Evolutionary conservation across 2,888 invertebrate species (phyloP).

Genomic region (Rhimphoctona megacephalus): DNA sequence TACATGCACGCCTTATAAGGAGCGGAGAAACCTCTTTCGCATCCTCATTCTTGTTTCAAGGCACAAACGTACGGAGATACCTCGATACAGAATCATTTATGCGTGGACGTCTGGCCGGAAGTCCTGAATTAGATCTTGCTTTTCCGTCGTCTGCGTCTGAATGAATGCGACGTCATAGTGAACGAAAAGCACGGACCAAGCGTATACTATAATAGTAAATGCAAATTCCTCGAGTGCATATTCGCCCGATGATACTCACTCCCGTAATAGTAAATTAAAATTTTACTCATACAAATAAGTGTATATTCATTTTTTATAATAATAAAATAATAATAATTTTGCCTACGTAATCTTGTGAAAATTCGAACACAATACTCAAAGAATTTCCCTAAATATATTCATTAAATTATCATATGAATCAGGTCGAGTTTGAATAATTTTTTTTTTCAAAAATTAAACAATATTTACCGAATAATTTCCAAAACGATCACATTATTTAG

Average conservation of each 20-base stretch:
- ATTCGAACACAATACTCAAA: background rate
- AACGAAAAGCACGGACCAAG: conserved; percentile 48
- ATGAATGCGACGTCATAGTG: conserved; percentile 76
- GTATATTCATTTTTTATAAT: background rate
- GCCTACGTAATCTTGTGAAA: background rate
- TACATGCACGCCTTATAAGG: conserved; percentile 48
- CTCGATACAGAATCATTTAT: conserved; percentile 23
- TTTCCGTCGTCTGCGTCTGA: conserved; percentile 74
- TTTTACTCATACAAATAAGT: background rate
- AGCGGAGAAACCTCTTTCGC: conserved; percentile 11
- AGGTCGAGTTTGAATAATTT: background rate
- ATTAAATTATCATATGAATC: background rate
- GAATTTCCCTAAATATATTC: background rate
- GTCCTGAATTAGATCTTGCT: conserved; percentile 76
- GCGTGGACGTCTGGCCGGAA: conserved; percentile 73
- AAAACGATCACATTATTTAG: background rate
- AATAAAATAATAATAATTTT: background rate
- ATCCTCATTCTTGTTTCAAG: conserved; percentile 38
- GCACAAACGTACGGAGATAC: conserved; percentile 40
- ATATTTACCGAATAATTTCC: background rate
- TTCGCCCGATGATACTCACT: conserved; percentile 42
- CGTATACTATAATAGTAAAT: conserved; percentile 71
- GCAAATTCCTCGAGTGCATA: conserved; percentile 68
- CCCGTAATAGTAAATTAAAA: background rate
- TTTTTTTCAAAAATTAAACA: background rate